A percentile compares a stretch with the other conserved stretches of the same genome.
Evolutionary conservation across 2,113 vertebrate genomes (phyloP).

Genomic region (Sebastes schlegelii): DNA sequence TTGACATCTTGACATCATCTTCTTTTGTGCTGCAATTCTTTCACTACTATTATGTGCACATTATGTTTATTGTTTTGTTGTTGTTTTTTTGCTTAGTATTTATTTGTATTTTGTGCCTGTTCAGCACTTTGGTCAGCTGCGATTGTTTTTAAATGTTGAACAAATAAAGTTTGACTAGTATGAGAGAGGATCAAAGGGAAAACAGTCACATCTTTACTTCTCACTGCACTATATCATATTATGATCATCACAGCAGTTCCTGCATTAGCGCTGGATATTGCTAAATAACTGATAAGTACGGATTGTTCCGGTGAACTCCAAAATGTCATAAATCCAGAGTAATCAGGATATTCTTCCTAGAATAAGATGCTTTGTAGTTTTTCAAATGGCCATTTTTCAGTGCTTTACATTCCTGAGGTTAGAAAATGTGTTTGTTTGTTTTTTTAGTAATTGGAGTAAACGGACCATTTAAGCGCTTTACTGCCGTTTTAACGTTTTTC

Average conservation of each 20-base stretch:
- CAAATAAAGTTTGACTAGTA: background rate
- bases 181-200: background rate
- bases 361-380: too few species aligned
- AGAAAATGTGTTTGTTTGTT: background rate
- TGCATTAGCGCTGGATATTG: too few species aligned
- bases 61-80: too few species aligned
- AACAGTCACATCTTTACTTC: background rate
- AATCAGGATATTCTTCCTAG: too few species aligned
- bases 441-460: background rate
- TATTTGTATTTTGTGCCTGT: too few species aligned
- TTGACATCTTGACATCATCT: too few species aligned
- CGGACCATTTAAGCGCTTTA: background rate
- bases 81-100: too few species aligned
- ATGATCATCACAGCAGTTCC: background rate
- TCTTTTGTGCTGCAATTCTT: too few species aligned
- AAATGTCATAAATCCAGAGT: too few species aligned
- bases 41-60: too few species aligned
- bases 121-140: too few species aligned
- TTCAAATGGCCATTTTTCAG: background rate
- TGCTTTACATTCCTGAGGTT: background rate
- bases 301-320: background rate
- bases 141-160: too few species aligned
- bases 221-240: background rate
- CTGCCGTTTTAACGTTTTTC: background rate
- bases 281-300: background rate